These are phyloP conservation scores for Recurvirostra avosetta DNA, from an alignment of 2,113 vertebrate species.

Conservation along the genomic window DNA sequence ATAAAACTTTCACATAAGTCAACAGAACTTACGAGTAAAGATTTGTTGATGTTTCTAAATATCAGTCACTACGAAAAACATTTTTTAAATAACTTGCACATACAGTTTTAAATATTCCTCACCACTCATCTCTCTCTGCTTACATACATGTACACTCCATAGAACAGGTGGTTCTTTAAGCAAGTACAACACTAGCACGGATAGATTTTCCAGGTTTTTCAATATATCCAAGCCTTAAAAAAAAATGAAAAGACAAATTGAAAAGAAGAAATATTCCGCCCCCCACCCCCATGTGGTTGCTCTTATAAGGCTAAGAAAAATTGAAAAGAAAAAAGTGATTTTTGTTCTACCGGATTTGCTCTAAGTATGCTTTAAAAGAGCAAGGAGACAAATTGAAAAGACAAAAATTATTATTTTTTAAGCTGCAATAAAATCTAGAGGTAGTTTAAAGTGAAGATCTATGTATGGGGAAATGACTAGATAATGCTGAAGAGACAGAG, in stretches of 20 bases:
- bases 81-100: neutral
- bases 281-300: neutral
- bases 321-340: neutral
- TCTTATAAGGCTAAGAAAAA: neutral
- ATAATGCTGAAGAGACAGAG: neutral
- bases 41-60: neutral
- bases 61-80: neutral
- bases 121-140: neutral
- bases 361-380: neutral
- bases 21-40: neutral
- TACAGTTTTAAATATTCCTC: neutral
- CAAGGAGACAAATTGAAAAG: neutral
- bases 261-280: neutral
- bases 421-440: neutral
- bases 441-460: neutral
- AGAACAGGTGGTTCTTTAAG: neutral
- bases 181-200: neutral
- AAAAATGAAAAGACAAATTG: neutral
- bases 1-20: neutral
- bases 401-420: neutral
- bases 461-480: neutral
- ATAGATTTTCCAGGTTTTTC: neutral
- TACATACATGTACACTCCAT: accelerated
- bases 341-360: neutral
- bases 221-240: neutral